Base-by-base conservation (phyloP, 1,140 invertebrate genomes). In the Druon quercuslanigerum region DNA sequence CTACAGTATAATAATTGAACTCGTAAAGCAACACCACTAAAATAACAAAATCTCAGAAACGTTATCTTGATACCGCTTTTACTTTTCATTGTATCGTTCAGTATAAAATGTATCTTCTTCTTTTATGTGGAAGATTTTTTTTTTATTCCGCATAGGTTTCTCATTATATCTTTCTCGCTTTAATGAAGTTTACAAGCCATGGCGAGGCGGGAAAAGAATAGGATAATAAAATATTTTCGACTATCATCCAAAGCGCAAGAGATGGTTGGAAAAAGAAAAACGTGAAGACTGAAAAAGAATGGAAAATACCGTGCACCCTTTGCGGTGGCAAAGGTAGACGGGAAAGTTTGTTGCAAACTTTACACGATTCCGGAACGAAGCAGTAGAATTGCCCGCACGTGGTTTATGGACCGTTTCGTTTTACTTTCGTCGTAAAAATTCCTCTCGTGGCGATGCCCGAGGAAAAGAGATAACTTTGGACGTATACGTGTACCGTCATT, bases 351-450 rank as follows among this genome's bases (percentile, higher is more conserved):
- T 71, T 73, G 46, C 72, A 52, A 73, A 66, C 76, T 77, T 77
- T 73, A 77, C 73, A 71, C 76, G 54, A 77, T 77, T 73, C 76
- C 70, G 57, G 56, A 72, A 51, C 66, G 74, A 72, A 72, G 79
- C 79, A n/a, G 74, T 73, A 73, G 72, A 80, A 81, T 81, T 81
- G 80, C 74, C 60, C 60, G 74, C 74, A 72, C 74, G 71, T 79
- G 80, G 72, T 81, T 81, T 81, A 81, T 81, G 80, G 77, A 81
- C 80, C 76, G 74, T 81, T 81, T 81, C 77, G 77, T 79, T 81
- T 81, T 81, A 81, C 80, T 72, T 79, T 76, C 60, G 71, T 78
- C 80, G 80, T 81, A 81, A 81, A 78, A 81, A 78, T 81, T 77
- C 76, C 77, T 50, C 71, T 60, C 76, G 51, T 54, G 51, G 79